Percentiles rank a stretch among this genome's conserved stretches.
These are phyloP conservation scores for Eilema sororculum DNA, from an alignment of 2,888 invertebrate species.

Conservation along the genomic window DNA sequence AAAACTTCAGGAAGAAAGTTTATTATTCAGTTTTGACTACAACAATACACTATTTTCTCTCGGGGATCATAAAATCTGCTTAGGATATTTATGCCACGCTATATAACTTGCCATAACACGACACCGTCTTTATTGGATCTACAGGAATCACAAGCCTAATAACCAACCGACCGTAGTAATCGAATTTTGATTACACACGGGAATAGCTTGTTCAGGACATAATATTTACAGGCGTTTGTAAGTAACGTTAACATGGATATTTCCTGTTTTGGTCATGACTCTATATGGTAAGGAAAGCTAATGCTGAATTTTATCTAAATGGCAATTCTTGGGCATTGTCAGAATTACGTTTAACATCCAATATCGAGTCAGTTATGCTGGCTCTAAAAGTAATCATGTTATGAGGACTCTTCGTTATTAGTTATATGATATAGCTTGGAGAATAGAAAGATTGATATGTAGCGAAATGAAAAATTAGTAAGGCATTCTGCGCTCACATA, in stretches of 20 bases:
- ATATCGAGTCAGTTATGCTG: background rate
- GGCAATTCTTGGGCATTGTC: too few species aligned
- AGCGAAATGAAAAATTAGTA: background rate
- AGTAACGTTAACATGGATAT: background rate
- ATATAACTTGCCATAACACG: background rate
- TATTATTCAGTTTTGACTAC: background rate
- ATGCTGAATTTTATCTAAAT: background rate
- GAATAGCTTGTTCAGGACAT: background rate
- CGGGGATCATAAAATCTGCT: background rate
- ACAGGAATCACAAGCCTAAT: background rate
- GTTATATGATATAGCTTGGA: background rate
- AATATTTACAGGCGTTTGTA: background rate
- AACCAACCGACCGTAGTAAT: conserved; percentile 5
- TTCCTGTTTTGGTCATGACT: background rate
- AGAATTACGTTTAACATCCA: background rate
- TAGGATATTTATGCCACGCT: too few species aligned
- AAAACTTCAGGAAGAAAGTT: background rate
- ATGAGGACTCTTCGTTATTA: background rate
- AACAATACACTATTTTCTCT: conserved; percentile 5
- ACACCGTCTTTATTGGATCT: background rate
- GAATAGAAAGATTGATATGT: background rate
- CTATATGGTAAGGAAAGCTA: too few species aligned
- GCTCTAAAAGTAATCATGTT: background rate
- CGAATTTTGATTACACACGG: conserved; percentile 5
- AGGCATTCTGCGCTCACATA: background rate